Conservation (phyloP, 2,888 invertebrate species). For the Ophonus ardosiacus region DNA sequence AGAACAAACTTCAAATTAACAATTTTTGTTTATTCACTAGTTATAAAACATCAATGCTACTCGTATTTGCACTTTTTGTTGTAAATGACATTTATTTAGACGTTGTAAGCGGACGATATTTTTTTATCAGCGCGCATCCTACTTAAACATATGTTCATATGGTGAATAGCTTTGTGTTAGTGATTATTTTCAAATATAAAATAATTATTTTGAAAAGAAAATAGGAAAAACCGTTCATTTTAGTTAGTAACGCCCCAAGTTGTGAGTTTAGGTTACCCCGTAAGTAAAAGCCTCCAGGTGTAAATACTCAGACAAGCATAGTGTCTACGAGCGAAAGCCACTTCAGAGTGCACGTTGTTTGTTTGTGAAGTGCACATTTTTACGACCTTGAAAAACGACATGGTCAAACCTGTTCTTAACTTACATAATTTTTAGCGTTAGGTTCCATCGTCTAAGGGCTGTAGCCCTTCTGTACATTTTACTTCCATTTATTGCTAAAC, state of each 20-base stretch:
- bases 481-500: background rate
- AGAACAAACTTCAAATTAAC: background rate
- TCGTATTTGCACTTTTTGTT: constrained; percentile 36
- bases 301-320: constrained; percentile 29
- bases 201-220: background rate
- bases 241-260: background rate
- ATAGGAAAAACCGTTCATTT: background rate
- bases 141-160: background rate
- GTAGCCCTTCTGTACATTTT: background rate
- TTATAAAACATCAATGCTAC: constrained; percentile 13
- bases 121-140: background rate
- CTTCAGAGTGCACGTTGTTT: constrained; percentile 28
- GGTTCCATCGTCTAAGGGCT: background rate
- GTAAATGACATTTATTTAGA: constrained; percentile 29
- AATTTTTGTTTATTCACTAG: constrained; percentile 28
- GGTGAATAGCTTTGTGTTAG: background rate
- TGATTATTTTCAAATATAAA: background rate
- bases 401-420: constrained; percentile 56
- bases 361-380: constrained; percentile 56
- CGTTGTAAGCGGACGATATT: background rate
- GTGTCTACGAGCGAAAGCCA: constrained; percentile 30
- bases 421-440: constrained; percentile 55
- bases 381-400: constrained; percentile 58
- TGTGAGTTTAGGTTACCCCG: background rate
- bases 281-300: background rate